A percentile compares a stretch with the other conserved stretches of the same genome.
Conservation (phyloP, 2,888 invertebrate genomes). For the Willowsia nigromaculata region DNA sequence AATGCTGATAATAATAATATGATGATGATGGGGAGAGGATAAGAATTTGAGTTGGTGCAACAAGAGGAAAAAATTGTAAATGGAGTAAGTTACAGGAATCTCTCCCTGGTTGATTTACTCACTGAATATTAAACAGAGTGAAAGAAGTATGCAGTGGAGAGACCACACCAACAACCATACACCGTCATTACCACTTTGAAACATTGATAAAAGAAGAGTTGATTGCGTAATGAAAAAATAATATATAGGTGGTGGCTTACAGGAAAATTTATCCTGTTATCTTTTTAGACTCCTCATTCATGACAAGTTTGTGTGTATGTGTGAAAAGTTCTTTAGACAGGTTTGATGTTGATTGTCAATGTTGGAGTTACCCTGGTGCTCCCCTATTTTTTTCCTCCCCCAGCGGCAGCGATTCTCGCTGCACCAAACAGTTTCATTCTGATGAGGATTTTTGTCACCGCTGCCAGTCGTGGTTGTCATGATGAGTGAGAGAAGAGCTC, state of each 20-base stretch:
- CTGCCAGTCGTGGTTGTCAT: background rate
- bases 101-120: background rate
- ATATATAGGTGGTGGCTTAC: background rate
- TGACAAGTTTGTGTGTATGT: background rate
- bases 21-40: background rate
- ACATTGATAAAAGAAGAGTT: too few relatives aligned
- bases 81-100: constrained; percentile 37
- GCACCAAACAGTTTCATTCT: too few relatives aligned
- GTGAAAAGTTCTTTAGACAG: too few relatives aligned
- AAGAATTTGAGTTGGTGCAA: background rate
- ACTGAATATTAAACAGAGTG: background rate
- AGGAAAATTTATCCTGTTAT: background rate
- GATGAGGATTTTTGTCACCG: too few relatives aligned
- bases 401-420: background rate
- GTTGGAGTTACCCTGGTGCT: background rate
- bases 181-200: too few relatives aligned
- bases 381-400: too few relatives aligned
- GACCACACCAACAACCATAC: too few relatives aligned
- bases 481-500: constrained; percentile 64
- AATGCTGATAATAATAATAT: background rate
- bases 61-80: background rate
- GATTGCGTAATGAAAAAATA: background rate
- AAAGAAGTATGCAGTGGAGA: too few relatives aligned
- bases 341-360: too few relatives aligned
- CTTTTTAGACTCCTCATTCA: background rate